phyloP scores from a whole-genome alignment of 2,113 vertebrate genomes.

The Menidia beryllina region DNA sequence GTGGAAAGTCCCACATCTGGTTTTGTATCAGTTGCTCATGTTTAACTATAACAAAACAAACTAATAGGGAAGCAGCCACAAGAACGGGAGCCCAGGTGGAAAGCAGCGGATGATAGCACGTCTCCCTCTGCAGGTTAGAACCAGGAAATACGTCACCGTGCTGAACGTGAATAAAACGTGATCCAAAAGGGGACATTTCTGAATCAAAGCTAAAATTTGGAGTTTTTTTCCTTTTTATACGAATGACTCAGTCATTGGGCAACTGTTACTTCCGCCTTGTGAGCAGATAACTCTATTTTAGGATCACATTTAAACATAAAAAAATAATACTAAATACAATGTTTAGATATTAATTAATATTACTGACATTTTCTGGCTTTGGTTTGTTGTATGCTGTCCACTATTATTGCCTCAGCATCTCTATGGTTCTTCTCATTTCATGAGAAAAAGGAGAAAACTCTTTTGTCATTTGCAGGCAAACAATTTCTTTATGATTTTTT shows the following conservation, averaged over 20 bases:
- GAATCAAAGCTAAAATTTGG: too few species aligned
- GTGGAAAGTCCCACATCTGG: slow-evolving; percentile 51
- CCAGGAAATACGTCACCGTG: background rate
- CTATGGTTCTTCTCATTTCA: background rate
- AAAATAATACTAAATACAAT: too few species aligned
- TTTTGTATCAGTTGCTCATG: slow-evolving; percentile 11
- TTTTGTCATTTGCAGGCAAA: background rate
- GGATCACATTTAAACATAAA: too few species aligned
- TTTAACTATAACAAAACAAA: background rate
- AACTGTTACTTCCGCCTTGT: too few species aligned
- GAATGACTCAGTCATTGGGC: too few species aligned
- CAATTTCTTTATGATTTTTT: too few species aligned
- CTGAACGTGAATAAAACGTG: background rate
- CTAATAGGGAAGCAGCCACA: background rate
- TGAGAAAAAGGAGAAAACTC: background rate
- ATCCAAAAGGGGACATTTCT: too few species aligned
- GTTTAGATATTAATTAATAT: too few species aligned
- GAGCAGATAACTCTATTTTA: too few species aligned
- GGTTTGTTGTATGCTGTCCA: background rate
- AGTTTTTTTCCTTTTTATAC: too few species aligned
- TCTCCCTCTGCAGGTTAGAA: slow-evolving; percentile 73
- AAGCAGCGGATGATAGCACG: slow-evolving; percentile 5
- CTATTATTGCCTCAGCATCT: background rate
- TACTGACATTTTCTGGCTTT: too few species aligned
- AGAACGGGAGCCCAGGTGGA: background rate